Base-by-base conservation (phyloP, 2,113 vertebrate genomes). In the Otocyon megalotis region DNA sequence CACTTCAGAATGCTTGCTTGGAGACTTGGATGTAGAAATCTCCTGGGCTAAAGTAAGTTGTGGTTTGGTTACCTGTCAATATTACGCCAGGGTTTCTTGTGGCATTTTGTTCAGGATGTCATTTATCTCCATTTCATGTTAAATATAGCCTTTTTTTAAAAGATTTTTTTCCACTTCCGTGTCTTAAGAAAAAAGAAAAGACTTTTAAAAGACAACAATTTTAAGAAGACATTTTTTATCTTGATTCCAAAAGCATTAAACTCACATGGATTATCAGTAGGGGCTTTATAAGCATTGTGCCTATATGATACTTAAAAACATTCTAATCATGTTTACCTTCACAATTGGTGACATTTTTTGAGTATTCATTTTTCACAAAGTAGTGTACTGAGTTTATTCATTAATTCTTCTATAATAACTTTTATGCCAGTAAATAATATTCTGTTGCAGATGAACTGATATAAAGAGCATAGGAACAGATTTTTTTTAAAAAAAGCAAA, bases 41-140 rank as follows among this genome's bases (percentile, higher is more conserved):
- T 98, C 98, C 32, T 99, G 99, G 99, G 99, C 99, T 19, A 99
- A 99, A 97, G 99, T 99, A 98, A 99, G 99, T 97, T 8, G 1
- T 0, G 20, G 30, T 24, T 90, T 69, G 26, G 60, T 69, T 62
- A 17, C 15, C 15, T 12, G 58, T 1, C 11, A 12, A 10, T 0
- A 1, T 17, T 17, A 32, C 1, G 0, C 14, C 15, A 22, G 43
- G 82, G 48, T 54, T 1, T 2, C 19, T 67, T 19, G 10, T 11
- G 88, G 14, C 69, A 17, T 53, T 43, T 96, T 0, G 22, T 3
- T 96, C 22, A 48, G 88, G 65, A 19, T 53, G 37, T 63, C 5
- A 4, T 72, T 72, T 65, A 16, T 54, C 69, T 89, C 26, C 48
- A 50, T 62, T 96, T 94, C 9, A 3, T 58, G 65, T 50, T 90